These are phyloP conservation scores for Taphrorychus bicolor DNA, from an alignment of 2,888 invertebrate species.

Conservation along the genomic window DNA sequence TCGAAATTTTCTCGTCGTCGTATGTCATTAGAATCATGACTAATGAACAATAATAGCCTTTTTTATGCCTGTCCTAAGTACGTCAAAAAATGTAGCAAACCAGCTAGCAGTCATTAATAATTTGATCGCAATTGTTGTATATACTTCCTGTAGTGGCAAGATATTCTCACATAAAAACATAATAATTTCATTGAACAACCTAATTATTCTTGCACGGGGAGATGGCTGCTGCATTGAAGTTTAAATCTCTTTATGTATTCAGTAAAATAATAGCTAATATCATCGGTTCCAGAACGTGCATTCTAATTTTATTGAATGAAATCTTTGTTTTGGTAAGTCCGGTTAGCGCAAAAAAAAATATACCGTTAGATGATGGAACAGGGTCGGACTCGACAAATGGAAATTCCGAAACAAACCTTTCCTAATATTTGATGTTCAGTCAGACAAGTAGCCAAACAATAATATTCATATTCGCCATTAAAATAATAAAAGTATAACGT, in stretches of 20 bases:
- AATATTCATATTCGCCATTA: neutral
- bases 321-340: slow-evolving; percentile 12
- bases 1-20: neutral
- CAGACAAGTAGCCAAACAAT: neutral
- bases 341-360: neutral
- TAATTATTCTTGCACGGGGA: slow-evolving; percentile 29
- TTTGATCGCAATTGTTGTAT: slow-evolving; percentile 38
- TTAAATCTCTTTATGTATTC: slow-evolving; percentile 21
- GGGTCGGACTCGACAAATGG: neutral
- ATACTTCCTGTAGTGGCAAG: slow-evolving; percentile 48
- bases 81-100: slow-evolving; percentile 24
- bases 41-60: slow-evolving; percentile 20
- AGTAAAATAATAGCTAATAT: slow-evolving; percentile 26
- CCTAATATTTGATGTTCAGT: neutral
- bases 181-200: slow-evolving; percentile 29
- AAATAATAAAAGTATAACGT: slow-evolving; percentile 19
- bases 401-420: neutral
- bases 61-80: slow-evolving; percentile 13
- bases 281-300: slow-evolving; percentile 22
- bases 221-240: slow-evolving; percentile 33
- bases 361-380: slow-evolving; percentile 7
- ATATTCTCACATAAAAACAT: slow-evolving; percentile 46
- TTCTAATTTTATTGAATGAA: slow-evolving; percentile 18
- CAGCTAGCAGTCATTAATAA: slow-evolving; percentile 23
- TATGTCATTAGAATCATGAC: slow-evolving; percentile 17